phyloP scores from a whole-genome alignment of 2,113 vertebrate species.

The Ophiodon elongatus region DNA sequence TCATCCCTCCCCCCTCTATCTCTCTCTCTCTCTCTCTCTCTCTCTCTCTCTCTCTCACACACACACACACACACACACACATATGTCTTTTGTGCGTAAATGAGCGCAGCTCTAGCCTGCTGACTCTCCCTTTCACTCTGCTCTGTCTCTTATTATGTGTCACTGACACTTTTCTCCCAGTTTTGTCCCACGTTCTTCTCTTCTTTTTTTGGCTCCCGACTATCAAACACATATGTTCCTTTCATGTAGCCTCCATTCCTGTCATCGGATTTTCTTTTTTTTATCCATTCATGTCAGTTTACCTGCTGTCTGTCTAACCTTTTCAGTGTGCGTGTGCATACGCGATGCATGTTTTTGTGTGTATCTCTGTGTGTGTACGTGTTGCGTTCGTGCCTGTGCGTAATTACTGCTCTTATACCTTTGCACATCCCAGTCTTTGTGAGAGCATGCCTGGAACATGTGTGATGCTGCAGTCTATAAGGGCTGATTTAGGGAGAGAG shows the following conservation, averaged over 20 bases:
- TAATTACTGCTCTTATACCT: conserved; percentile 54
- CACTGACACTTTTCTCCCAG: conserved; percentile 49
- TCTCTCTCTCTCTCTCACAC: neutral
- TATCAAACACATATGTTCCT: neutral
- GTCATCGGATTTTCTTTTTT: neutral
- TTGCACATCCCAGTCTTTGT: conserved; percentile 57
- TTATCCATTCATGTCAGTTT: conserved; percentile 27
- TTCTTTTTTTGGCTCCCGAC: conserved; percentile 8
- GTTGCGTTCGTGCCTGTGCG: conserved; percentile 23
- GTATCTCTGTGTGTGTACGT: neutral
- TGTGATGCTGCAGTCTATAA: conserved; percentile 70
- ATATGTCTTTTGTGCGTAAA: conserved; percentile 71
- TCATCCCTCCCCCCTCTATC: conserved; percentile 30
- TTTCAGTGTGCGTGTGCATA: conserved; percentile 25
- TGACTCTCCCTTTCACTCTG: conserved; percentile 63
- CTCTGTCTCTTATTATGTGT: conserved; percentile 56
- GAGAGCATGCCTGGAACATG: conserved; percentile 67
- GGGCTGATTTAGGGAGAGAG: conserved; percentile 57
- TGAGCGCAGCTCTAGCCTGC: conserved; percentile 65
- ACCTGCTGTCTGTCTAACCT: conserved; percentile 33
- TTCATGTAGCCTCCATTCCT: neutral
- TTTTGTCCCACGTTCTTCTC: conserved; percentile 35
- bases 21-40: conserved; percentile 3
- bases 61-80: conserved; percentile 37
- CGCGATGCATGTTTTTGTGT: neutral